A percentile compares a stretch with the other conserved stretches of the same genome.
Conservation (phyloP, 2,797 vertebrate species). For the Pantherophis alleghaniensis region DNA sequence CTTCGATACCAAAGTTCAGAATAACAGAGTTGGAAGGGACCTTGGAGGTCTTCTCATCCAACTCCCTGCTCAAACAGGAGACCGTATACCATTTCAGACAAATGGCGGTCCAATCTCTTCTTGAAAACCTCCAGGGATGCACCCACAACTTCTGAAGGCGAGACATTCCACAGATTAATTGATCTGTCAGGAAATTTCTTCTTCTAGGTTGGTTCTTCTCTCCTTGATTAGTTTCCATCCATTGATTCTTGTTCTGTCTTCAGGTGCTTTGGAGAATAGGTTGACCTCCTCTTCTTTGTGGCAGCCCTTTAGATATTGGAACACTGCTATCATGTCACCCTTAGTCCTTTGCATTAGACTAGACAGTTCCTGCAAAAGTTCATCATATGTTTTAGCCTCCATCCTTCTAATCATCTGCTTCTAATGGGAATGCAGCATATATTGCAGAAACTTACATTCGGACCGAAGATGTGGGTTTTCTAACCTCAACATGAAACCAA, state of each 20-base stretch:
- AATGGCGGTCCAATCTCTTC: not conserved
- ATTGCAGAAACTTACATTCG: not conserved
- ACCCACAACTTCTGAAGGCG: not conserved
- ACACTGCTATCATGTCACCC: not conserved
- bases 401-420: not conserved
- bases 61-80: not conserved
- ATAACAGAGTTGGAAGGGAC: not conserved
- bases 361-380: not conserved
- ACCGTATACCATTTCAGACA: not conserved
- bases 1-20: not conserved
- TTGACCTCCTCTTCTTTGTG: not conserved
- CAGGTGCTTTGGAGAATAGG: not conserved
- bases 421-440: not conserved
- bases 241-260: not conserved
- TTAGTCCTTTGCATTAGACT: not conserved
- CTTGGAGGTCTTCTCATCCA: not conserved
- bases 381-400: not conserved
- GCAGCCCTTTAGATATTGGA: not conserved
- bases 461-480: not conserved
- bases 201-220: not conserved
- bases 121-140: not conserved
- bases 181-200: not conserved
- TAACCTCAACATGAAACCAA: not conserved
- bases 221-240: not conserved
- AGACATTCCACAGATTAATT: not conserved